Conservation (phyloP, 2,113 vertebrate genomes). For the Plestiodon gilberti region DNA sequence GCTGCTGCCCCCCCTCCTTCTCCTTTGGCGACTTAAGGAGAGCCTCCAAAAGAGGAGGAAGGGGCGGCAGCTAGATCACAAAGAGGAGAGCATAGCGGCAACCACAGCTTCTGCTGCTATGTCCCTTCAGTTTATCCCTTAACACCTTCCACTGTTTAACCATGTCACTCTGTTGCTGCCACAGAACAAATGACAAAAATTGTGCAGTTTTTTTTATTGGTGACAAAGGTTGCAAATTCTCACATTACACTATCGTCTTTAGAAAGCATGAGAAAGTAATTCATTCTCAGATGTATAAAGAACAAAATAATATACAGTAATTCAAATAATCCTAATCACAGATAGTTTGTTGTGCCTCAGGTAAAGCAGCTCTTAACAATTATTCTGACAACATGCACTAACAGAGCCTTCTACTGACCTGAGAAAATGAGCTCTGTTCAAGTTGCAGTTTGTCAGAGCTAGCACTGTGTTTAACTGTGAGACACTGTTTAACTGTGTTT, state of each 20-base stretch:
- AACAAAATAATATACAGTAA: neutral
- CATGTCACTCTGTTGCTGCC: neutral
- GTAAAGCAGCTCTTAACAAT: neutral
- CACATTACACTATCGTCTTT: neutral
- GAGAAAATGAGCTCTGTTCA: neutral
- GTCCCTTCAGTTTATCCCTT: neutral
- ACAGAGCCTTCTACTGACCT: neutral
- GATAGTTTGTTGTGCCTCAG: neutral
- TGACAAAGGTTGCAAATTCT: too few relatives aligned
- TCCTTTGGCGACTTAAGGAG: too few relatives aligned
- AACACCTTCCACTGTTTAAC: neutral
- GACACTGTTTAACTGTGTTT: too few relatives aligned
- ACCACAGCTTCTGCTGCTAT: too few relatives aligned
- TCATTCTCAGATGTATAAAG: neutral
- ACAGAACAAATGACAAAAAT: neutral
- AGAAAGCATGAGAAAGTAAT: neutral
- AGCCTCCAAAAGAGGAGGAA: too few relatives aligned
- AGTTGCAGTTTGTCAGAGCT: too few relatives aligned
- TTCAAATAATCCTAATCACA: neutral
- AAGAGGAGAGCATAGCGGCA: too few relatives aligned
- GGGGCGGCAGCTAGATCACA: too few relatives aligned
- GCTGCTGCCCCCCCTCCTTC: too few relatives aligned
- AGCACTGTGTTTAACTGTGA: too few relatives aligned
- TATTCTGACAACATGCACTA: neutral
- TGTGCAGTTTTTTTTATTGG: neutral